Percentiles rank a stretch among this genome's conserved stretches.
Evolutionary conservation across 1,140 invertebrate species (phyloP).

Genomic region (Hyposmocoma kahamanoa): DNA sequence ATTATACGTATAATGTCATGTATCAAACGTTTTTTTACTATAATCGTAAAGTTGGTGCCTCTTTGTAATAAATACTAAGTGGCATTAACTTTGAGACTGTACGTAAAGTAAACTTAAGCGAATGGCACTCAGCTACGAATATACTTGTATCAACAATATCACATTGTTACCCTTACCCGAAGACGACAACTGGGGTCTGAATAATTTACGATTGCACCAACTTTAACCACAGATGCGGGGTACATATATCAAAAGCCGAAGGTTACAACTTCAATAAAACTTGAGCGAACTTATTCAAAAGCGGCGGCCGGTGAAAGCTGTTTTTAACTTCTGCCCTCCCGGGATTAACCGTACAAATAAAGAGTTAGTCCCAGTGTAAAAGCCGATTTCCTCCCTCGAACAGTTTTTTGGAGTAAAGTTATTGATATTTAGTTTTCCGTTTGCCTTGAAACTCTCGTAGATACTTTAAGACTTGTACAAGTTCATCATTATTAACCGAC

Average conservation of each 20-base stretch:
- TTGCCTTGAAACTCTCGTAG: too few relatives aligned
- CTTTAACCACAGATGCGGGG: slow-evolving; percentile 51
- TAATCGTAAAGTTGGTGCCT: too few relatives aligned
- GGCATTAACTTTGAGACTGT: too few relatives aligned
- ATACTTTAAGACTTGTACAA: too few relatives aligned
- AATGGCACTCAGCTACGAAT: too few relatives aligned
- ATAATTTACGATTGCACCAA: slow-evolving; percentile 70
- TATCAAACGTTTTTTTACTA: too few relatives aligned
- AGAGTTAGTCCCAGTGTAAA: slow-evolving; percentile 55
- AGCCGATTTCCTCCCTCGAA: slow-evolving; percentile 40
- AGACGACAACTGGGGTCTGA: slow-evolving; percentile 54
- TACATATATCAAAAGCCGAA: slow-evolving; percentile 67
- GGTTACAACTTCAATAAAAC: slow-evolving; percentile 72
- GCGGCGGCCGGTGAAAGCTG: slow-evolving; percentile 71
- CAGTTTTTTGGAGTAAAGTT: not conserved
- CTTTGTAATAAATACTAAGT: too few relatives aligned
- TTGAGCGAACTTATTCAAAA: slow-evolving; percentile 69
- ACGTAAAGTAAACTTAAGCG: too few relatives aligned
- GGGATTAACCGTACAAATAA: slow-evolving; percentile 64
- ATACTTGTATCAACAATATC: too few relatives aligned
- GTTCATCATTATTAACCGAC: too few relatives aligned
- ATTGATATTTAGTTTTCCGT: too few relatives aligned
- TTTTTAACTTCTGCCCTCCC: slow-evolving; percentile 65
- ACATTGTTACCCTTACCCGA: slow-evolving; percentile 38
- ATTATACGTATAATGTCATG: too few relatives aligned